Percentiles rank a stretch among this genome's conserved stretches.
These are phyloP conservation scores for Cephus spinipes DNA, from an alignment of 2,888 invertebrate species.

Conservation along the genomic window DNA sequence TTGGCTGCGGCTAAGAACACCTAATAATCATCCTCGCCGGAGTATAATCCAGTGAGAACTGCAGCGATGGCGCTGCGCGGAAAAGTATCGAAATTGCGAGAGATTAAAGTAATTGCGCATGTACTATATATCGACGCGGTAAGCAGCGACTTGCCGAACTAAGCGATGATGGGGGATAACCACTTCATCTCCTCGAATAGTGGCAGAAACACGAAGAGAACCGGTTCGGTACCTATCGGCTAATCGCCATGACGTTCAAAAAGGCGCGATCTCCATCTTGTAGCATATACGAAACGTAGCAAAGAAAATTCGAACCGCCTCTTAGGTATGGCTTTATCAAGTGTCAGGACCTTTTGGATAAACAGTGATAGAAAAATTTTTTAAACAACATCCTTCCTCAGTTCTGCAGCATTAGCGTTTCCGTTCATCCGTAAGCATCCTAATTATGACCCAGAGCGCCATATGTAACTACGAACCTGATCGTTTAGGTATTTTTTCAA, in stretches of 20 bases:
- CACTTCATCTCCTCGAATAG: conserved; percentile 2
- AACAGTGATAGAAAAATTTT: not conserved
- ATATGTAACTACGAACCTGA: not conserved
- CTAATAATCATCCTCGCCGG: not conserved
- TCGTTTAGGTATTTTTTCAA: not conserved
- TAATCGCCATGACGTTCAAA: not conserved
- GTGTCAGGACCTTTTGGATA: not conserved
- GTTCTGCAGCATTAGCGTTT: not conserved
- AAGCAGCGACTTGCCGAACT: not conserved
- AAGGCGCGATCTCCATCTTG: not conserved
- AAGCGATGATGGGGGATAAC: not conserved
- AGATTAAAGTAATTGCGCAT: not conserved
- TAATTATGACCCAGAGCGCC: not conserved
- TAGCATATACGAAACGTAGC: not conserved
- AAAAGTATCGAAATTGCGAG: not conserved
- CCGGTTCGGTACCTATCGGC: not conserved
- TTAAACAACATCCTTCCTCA: not conserved
- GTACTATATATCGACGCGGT: not conserved
- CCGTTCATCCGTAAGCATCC: not conserved
- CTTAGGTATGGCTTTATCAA: not conserved
- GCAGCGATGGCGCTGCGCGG: not conserved
- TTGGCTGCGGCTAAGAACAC: not conserved
- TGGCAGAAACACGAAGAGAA: not conserved
- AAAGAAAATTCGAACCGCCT: not conserved
- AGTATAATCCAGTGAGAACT: not conserved